Evolutionary conservation across 2,888 invertebrate species (phyloP), one percentile per base, ranked within the genome.

Genomic region (Xanthorhoe spadicearia): DNA sequence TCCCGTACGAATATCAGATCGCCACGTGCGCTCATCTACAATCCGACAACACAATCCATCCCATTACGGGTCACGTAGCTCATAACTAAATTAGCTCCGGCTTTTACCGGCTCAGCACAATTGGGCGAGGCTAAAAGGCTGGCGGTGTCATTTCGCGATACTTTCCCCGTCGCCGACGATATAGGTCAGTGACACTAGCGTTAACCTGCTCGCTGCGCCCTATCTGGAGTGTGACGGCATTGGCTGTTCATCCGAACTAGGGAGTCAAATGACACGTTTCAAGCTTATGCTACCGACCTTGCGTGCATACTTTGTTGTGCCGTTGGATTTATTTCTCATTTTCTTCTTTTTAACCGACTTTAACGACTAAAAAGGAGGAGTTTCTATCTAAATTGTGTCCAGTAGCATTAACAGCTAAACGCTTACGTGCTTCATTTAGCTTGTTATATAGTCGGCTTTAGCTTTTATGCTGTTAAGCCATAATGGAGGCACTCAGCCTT

Each of bases 131-230:
- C 77, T 73, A 79, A 84, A 85, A 83, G 78, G 76, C 75, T 71
- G 71, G 70, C 69, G 73, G 71, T 74, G 81, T 83, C 81, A 83
- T 82, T 83, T 81, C 77, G 74, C 78, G 76, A 72, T 77, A 78
- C 80, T 82, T 82, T 84, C 78, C 78, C 74, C 74, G 76, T 76
- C 80, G 71, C 63, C 69, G 78, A 61, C 74, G 77, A 85, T 81
- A 75, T 86, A 84, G 86, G 87, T 86, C 87, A 83, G 70, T 74
- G 73, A 79, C 79, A 79, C 79, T 80, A 70, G 78, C 65, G 57
- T 66, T 76, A 77, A 77, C 74, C 72, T 72, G 74, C 74, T 77
- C 74, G 53, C 68, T 60, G 60, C 28, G 32, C 43, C 74, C 63
- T 67, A 77, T 77, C 73, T 77, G 65, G 74, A 78, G 76, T 79